These are phyloP conservation scores for Cosmorhoe ocellata DNA, from an alignment of 2,888 invertebrate species.

Conservation along the genomic window DNA sequence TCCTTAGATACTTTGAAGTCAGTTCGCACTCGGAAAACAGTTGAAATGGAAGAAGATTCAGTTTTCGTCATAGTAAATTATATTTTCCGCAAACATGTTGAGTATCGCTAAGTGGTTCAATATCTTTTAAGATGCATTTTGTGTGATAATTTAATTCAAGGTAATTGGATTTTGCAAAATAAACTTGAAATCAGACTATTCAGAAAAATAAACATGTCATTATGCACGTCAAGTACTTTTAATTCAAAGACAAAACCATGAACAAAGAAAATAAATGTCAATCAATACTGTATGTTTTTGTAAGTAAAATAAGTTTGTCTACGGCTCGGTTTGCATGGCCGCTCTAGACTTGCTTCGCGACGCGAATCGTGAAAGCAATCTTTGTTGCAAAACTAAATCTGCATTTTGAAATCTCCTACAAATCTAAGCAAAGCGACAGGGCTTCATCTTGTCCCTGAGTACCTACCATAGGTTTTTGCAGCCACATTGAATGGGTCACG, in stretches of 20 bases:
- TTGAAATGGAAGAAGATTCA: conserved; percentile 40
- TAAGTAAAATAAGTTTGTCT: too few species aligned
- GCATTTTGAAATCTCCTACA: conserved; percentile 27
- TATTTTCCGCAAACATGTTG: conserved; percentile 21
- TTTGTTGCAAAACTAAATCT: conserved; percentile 23
- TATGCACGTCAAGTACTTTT: too few species aligned
- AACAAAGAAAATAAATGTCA: neutral
- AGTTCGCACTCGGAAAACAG: conserved; percentile 42
- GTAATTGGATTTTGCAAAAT: neutral
- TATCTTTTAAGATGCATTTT: conserved; percentile 9
- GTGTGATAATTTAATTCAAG: neutral
- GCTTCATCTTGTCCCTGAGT: conserved; percentile 38
- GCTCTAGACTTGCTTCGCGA: too few species aligned
- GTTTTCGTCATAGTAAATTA: conserved; percentile 37
- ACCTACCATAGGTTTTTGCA: conserved; percentile 54
- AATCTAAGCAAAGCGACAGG: conserved; percentile 20
- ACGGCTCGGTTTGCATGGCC: too few species aligned
- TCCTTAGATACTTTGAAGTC: conserved; percentile 44
- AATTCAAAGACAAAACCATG: too few species aligned
- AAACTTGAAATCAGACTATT: neutral
- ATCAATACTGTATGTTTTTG: too few species aligned
- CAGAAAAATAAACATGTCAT: too few species aligned
- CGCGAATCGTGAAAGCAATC: conserved; percentile 12
- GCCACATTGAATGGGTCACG: conserved; percentile 76
- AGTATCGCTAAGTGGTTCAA: conserved; percentile 3